Evolutionary conservation across 2,797 vertebrate genomes (phyloP).

Genomic region (Saxicola maurus): DNA sequence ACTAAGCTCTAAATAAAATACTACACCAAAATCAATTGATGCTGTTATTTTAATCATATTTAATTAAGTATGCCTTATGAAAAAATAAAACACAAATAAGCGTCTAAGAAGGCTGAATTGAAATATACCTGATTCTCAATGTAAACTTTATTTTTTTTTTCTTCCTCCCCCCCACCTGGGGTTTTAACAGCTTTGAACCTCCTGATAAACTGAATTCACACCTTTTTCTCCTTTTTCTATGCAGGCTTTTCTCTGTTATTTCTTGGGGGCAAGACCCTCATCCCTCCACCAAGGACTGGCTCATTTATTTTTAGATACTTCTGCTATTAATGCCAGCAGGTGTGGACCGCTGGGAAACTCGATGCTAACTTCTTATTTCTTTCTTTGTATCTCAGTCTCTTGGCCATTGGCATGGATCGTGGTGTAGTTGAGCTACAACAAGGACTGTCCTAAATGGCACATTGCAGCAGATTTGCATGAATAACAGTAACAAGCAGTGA

Average conservation of each 20-base stretch:
- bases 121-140: background rate
- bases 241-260: background rate
- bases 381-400: background rate
- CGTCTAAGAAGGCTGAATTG: background rate
- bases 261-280: background rate
- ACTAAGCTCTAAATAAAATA: background rate
- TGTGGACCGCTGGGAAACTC: background rate
- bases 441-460: background rate
- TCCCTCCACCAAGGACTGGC: background rate
- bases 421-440: background rate
- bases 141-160: background rate
- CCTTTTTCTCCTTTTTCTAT: background rate
- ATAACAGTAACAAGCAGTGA: constrained; percentile 40
- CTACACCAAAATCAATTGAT: background rate
- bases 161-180: accelerated
- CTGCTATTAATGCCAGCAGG: background rate
- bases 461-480: constrained; percentile 28
- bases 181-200: background rate
- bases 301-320: background rate
- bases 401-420: background rate
- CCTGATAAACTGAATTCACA: background rate
- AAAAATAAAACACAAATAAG: background rate
- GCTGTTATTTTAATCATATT: background rate
- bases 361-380: background rate
- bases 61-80: background rate